These are phyloP conservation scores for Siniperca obscura DNA, from an alignment of 2,797 vertebrate genomes.

Conservation along the genomic window DNA sequence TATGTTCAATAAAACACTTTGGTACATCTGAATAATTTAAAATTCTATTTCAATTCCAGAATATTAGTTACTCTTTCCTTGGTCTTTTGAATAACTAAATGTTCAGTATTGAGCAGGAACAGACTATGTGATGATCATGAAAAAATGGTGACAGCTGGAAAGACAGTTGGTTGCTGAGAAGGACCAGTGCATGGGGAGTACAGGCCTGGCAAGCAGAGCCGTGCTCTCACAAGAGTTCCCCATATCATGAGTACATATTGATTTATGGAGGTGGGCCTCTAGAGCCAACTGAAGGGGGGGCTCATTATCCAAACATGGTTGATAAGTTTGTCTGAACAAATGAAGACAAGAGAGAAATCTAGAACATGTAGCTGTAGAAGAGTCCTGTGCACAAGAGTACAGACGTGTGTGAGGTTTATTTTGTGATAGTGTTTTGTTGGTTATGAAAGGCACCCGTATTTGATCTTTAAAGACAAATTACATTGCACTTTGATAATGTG, in stretches of 20 bases:
- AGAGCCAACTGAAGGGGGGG: slow-evolving; percentile 32
- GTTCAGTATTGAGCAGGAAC: slow-evolving; percentile 8
- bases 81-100: neutral
- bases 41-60: neutral
- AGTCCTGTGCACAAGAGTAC: neutral
- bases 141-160: slow-evolving; percentile 48
- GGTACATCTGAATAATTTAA: neutral
- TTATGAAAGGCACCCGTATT: neutral
- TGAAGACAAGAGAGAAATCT: neutral
- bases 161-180: slow-evolving; percentile 47
- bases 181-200: slow-evolving; percentile 24
- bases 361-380: neutral
- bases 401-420: neutral
- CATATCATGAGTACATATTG: slow-evolving; percentile 21
- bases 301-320: slow-evolving; percentile 40
- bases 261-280: slow-evolving; percentile 34
- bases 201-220: slow-evolving; percentile 42
- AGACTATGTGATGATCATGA: slow-evolving; percentile 23
- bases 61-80: neutral
- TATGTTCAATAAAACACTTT: neutral
- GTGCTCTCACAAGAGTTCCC: slow-evolving; percentile 7
- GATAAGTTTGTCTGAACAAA: slow-evolving; percentile 20
- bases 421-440: neutral
- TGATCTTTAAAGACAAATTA: neutral
- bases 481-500: neutral